Conservation (phyloP, 2,797 vertebrate genomes). For the Takifugu ocellatus region DNA sequence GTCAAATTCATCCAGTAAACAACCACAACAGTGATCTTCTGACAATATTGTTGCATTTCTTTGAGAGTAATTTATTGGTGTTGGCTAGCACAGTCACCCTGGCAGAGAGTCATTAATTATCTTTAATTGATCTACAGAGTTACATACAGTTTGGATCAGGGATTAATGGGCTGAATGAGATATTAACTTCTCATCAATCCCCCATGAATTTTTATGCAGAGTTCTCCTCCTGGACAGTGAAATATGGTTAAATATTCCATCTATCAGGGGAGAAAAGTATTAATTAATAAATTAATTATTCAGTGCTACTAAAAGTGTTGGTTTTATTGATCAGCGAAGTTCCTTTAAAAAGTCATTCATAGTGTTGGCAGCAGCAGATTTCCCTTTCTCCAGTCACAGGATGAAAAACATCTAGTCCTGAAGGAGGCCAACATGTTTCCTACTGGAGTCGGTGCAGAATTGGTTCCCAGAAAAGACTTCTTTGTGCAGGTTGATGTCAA, state of each 20-base stretch:
- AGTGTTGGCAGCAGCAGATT: too few relatives aligned
- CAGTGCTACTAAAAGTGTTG: too few relatives aligned
- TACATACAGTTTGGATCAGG: conserved; percentile 29
- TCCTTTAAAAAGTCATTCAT: too few relatives aligned
- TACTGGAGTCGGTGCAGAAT: too few relatives aligned
- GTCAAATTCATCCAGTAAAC: not conserved
- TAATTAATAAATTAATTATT: conserved; percentile 9
- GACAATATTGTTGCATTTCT: conserved; percentile 14
- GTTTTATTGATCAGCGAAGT: too few relatives aligned
- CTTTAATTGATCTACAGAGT: conserved; percentile 51
- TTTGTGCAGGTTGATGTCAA: too few relatives aligned
- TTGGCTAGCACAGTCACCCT: conserved; percentile 39
- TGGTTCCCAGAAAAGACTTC: too few relatives aligned
- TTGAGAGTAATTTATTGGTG: conserved; percentile 37
- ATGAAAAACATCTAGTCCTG: too few relatives aligned
- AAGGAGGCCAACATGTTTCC: too few relatives aligned
- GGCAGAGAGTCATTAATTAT: conserved; percentile 47
- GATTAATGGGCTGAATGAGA: conserved; percentile 44
- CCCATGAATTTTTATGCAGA: not conserved
- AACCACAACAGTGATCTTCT: not conserved
- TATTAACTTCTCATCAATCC: conserved; percentile 28
- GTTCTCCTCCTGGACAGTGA: conserved; percentile 17
- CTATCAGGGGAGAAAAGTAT: conserved; percentile 1
- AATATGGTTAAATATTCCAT: not conserved
- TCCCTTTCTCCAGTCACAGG: too few relatives aligned